Evolutionary conservation across 1,140 invertebrate genomes (phyloP).

Genomic region (Halictus rubicundus): DNA sequence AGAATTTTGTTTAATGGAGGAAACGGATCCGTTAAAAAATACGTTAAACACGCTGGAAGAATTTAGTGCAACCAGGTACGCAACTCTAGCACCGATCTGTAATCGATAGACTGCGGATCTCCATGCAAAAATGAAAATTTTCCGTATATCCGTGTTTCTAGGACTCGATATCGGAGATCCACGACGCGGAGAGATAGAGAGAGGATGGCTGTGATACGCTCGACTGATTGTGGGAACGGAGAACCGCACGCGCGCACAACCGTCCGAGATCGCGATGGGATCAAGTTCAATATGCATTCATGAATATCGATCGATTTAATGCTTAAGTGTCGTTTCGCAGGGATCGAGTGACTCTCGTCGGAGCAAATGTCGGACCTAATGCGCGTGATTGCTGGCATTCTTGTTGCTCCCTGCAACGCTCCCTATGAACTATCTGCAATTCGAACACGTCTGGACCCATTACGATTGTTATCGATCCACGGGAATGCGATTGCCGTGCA

Average conservation of each 20-base stretch:
- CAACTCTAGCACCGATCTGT: too few species aligned
- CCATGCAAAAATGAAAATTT: too few species aligned
- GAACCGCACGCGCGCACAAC: not conserved
- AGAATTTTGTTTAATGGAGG: too few species aligned
- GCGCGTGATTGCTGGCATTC: not conserved
- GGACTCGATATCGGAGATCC: not conserved
- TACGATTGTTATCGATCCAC: too few species aligned
- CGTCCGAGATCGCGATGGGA: not conserved
- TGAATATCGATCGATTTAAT: conserved; percentile 6
- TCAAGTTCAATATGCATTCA: conserved; percentile 12
- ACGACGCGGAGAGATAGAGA: not conserved
- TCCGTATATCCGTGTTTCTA: too few species aligned
- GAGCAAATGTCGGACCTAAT: not conserved
- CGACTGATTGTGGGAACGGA: conserved; percentile 27
- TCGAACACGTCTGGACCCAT: not conserved
- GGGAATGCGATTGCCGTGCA: too few species aligned
- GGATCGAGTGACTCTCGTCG: not conserved
- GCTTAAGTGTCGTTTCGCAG: not conserved
- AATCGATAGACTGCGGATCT: too few species aligned
- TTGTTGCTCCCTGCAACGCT: not conserved
- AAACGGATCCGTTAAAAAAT: too few species aligned
- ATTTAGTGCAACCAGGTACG: too few species aligned
- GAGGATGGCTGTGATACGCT: conserved; percentile 20
- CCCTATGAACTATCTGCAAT: not conserved
- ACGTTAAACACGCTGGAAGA: too few species aligned